phyloP scores from a whole-genome alignment of 2,888 invertebrate genomes.

The Metalampra italica region DNA sequence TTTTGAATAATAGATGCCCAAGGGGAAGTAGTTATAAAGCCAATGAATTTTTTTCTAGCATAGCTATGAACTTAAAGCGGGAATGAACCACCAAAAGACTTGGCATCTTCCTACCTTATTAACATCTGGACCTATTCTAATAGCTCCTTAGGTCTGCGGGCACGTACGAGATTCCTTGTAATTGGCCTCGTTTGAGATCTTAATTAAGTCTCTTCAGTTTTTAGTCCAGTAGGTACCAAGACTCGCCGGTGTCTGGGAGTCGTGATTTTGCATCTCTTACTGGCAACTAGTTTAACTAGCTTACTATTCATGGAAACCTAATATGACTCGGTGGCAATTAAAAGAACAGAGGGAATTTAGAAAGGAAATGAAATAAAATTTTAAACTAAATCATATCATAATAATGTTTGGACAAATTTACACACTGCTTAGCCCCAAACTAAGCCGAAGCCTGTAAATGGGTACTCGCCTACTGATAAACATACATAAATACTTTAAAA shows the following conservation, averaged over 20 bases:
- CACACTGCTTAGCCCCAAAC: too few species aligned
- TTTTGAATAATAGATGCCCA: too few species aligned
- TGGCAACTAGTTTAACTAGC: not conserved
- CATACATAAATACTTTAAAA: too few species aligned
- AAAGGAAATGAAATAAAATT: not conserved
- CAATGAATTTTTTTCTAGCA: too few species aligned
- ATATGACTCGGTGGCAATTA: not conserved
- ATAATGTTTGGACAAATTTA: too few species aligned
- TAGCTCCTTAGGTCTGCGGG: slow-evolving; percentile 48
- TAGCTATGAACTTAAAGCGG: not conserved
- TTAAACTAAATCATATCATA: too few species aligned
- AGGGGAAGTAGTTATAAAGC: too few species aligned
- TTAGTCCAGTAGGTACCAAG: slow-evolving; percentile 30
- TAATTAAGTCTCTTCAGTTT: slow-evolving; percentile 73
- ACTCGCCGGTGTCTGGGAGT: not conserved
- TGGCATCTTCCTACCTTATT: slow-evolving; percentile 19
- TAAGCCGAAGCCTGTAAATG: too few species aligned
- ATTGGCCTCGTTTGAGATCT: slow-evolving; percentile 70
- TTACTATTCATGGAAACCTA: not conserved
- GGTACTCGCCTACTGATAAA: too few species aligned
- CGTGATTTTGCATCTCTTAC: not conserved
- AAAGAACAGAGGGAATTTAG: not conserved
- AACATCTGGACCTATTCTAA: slow-evolving; percentile 34
- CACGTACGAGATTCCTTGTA: slow-evolving; percentile 62
- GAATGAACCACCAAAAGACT: not conserved